These are phyloP conservation scores for Psilopogon haemacephalus DNA, from an alignment of 2,113 vertebrate species.

Conservation along the genomic window DNA sequence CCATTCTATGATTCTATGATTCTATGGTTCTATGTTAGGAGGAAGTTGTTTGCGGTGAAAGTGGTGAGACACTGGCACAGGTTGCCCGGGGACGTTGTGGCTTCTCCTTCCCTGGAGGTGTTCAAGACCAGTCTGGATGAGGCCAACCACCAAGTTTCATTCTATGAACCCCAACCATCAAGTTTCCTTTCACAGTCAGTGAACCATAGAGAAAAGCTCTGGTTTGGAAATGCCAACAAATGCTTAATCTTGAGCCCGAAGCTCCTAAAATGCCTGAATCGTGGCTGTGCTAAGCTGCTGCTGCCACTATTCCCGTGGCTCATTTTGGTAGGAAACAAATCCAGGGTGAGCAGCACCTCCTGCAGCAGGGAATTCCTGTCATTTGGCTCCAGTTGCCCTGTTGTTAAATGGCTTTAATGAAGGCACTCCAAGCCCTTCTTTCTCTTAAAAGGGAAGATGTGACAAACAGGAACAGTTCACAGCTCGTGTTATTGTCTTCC, in stretches of 20 bases:
- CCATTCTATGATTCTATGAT: no score
- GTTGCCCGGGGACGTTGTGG: no score
- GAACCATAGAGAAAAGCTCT: background rate
- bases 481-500: background rate
- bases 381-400: background rate
- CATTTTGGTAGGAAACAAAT: background rate
- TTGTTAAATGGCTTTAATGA: background rate
- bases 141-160: no score
- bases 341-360: background rate
- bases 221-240: background rate
- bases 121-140: no score
- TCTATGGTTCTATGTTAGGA: no score
- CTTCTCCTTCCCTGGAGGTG: no score
- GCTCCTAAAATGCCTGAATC: background rate
- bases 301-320: background rate
- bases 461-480: background rate
- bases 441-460: background rate
- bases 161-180: background rate
- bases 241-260: background rate
- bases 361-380: background rate
- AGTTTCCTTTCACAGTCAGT: background rate
- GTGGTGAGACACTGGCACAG: no score
- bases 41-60: no score
- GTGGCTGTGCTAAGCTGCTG: background rate
- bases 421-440: background rate